A percentile compares a stretch with the other conserved stretches of the same genome.
phyloP scores from a whole-genome alignment of 2,113 vertebrate species.

The Mormyrus lacerda region DNA sequence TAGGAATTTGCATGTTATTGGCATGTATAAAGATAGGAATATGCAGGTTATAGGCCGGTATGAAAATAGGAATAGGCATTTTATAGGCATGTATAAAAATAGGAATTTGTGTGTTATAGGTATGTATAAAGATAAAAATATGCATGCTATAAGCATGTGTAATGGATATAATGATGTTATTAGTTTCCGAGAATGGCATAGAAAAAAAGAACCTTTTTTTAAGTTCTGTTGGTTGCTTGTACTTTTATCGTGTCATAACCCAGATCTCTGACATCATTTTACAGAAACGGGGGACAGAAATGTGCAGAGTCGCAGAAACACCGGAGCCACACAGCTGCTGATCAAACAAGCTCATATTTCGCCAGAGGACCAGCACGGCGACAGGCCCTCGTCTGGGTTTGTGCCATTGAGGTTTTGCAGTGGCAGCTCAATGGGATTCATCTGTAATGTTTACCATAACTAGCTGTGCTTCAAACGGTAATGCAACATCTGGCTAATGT shows the following conservation, averaged over 20 bases:
- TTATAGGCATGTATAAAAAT: background rate
- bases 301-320: background rate
- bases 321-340: background rate
- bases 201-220: background rate
- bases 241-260: background rate
- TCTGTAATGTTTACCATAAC: background rate
- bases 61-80: background rate
- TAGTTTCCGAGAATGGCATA: background rate
- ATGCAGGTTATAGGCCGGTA: background rate
- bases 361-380: background rate
- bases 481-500: background rate
- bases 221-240: background rate
- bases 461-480: background rate
- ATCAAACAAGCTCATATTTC: background rate
- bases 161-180: background rate
- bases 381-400: background rate
- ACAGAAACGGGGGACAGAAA: background rate
- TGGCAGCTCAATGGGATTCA: background rate
- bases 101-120: background rate
- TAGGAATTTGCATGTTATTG: background rate
- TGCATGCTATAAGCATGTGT: background rate
- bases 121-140: background rate
- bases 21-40: background rate
- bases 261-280: background rate
- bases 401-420: background rate